Percentiles rank a stretch among this genome's conserved stretches.
Conservation (phyloP, 2,888 invertebrate genomes). For the Gortyna flavago region DNA sequence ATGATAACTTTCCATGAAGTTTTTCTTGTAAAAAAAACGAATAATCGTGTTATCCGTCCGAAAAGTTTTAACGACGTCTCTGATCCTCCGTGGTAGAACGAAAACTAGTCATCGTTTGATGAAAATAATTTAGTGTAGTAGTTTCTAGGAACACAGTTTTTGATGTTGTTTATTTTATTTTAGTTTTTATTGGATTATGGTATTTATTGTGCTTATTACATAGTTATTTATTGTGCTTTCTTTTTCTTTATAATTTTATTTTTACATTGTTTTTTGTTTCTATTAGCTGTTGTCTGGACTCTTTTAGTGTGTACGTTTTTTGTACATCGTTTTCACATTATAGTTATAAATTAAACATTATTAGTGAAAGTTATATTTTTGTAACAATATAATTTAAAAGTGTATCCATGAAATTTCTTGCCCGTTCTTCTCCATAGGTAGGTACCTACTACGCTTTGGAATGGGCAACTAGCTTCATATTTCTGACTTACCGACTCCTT, state of each 20-base stretch:
- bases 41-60: constrained; percentile 74
- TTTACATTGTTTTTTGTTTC: not conserved
- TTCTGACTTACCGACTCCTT: no score
- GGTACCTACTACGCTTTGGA: not conserved
- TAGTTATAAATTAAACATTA: not conserved
- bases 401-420: not conserved
- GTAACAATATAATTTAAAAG: not conserved
- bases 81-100: constrained; percentile 60
- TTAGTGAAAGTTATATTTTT: not conserved
- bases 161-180: not conserved
- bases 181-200: no score
- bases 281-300: not conserved
- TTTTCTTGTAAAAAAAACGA: constrained; percentile 69
- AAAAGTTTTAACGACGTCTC: constrained; percentile 83
- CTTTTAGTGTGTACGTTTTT: no score
- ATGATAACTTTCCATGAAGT: constrained; percentile 75
- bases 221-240: no score
- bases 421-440: not conserved
- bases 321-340: not conserved
- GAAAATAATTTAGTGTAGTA: constrained; percentile 43
- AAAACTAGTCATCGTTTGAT: constrained; percentile 59
- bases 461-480: not conserved
- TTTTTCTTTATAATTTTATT: no score
- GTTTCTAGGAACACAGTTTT: constrained; percentile 31
- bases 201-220: no score